Evolutionary conservation across 2,797 vertebrate species (phyloP).

Genomic region (Holocentrus rufus): DNA sequence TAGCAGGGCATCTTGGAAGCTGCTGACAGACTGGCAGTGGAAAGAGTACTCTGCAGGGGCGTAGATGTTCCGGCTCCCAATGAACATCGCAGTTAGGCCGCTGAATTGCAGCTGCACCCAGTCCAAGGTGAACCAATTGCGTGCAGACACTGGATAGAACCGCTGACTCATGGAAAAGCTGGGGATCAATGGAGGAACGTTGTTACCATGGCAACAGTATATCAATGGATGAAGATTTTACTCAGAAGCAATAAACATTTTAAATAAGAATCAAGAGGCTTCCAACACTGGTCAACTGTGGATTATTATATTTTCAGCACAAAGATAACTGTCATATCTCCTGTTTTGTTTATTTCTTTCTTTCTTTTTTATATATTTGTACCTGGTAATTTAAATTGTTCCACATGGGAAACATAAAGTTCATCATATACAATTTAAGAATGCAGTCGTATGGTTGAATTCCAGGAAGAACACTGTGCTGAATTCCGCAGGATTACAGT

Average conservation of each 20-base stretch:
- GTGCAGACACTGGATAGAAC: slow-evolving; percentile 83
- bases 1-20: slow-evolving; percentile 68
- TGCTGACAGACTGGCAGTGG: slow-evolving; percentile 84
- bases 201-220: background rate
- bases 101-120: slow-evolving; percentile 74
- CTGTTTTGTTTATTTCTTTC: too few species aligned
- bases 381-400: too few species aligned
- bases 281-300: too few species aligned
- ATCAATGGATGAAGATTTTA: background rate
- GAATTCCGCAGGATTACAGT: background rate
- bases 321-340: too few species aligned
- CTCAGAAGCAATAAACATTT: too few species aligned
- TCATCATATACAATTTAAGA: too few species aligned
- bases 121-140: slow-evolving; percentile 85
- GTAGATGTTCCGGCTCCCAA: slow-evolving; percentile 75
- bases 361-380: too few species aligned
- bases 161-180: slow-evolving; percentile 82
- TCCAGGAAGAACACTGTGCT: slow-evolving; percentile 6
- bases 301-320: too few species aligned
- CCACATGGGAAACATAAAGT: too few species aligned
- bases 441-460: too few species aligned
- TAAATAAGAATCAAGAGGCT: too few species aligned
- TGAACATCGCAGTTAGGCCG: slow-evolving; percentile 59
- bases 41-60: slow-evolving; percentile 88
- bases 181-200: slow-evolving; percentile 17